These are phyloP conservation scores for Chromis chromis DNA, from an alignment of 2,797 vertebrate genomes.

Conservation along the genomic window DNA sequence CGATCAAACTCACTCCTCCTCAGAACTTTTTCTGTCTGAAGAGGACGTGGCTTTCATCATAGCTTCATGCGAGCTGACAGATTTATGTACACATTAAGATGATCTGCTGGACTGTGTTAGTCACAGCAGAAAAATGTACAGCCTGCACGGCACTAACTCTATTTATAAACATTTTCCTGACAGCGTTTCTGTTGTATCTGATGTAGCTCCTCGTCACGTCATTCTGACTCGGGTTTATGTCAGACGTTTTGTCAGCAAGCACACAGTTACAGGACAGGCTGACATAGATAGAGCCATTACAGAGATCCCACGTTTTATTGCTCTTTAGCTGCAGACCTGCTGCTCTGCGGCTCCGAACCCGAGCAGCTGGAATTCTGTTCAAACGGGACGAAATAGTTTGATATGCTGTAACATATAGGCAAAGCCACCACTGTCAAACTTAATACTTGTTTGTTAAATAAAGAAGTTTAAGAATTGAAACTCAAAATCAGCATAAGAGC, in stretches of 20 bases:
- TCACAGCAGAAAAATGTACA: slow-evolving; percentile 51
- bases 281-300: neutral
- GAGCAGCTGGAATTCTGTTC: neutral
- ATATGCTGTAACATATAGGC: neutral
- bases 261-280: neutral
- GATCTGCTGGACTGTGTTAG: slow-evolving; percentile 58
- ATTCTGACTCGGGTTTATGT: slow-evolving; percentile 9
- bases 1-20: neutral
- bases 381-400: neutral
- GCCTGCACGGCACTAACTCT: slow-evolving; percentile 23
- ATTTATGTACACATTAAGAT: slow-evolving; percentile 43
- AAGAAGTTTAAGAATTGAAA: too few relatives aligned
- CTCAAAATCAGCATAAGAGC: too few relatives aligned
- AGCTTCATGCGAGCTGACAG: slow-evolving; percentile 44
- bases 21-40: slow-evolving; percentile 12
- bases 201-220: slow-evolving; percentile 42
- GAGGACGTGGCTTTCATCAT: slow-evolving; percentile 53
- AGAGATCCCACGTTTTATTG: slow-evolving; percentile 23
- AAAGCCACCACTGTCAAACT: neutral
- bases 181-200: slow-evolving; percentile 38
- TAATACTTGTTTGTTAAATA: neutral
- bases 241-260: slow-evolving; percentile 20
- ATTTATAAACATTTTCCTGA: slow-evolving; percentile 32
- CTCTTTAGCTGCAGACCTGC: neutral
- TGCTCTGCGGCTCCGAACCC: neutral